These are phyloP conservation scores for Hanleya hanleyi DNA, from an alignment of 2,888 invertebrate species.

Conservation along the genomic window DNA sequence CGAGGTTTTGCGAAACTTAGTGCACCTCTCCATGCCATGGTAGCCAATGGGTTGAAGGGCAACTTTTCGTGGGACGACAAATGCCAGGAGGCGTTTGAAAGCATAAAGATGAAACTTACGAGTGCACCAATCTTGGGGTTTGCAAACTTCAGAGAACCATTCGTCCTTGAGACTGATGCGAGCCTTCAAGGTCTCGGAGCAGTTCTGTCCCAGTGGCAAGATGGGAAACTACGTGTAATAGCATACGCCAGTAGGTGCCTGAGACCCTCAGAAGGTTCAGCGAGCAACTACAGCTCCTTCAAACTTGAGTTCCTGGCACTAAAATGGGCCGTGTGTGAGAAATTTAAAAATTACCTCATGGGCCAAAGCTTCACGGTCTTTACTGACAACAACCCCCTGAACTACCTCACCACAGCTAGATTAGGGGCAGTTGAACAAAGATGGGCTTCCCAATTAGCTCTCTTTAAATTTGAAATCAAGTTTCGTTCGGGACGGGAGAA, in stretches of 20 bases:
- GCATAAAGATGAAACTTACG: constrained; percentile 24
- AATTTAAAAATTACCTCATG: constrained; percentile 30
- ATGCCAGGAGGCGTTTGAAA: constrained; percentile 30
- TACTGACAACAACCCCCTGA: constrained; percentile 29
- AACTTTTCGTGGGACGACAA: constrained; percentile 19
- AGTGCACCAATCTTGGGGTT: too few relatives aligned
- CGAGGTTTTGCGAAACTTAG: constrained; percentile 22
- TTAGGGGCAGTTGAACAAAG: constrained; percentile 31
- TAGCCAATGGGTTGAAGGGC: constrained; percentile 13
- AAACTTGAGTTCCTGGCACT: constrained; percentile 37
- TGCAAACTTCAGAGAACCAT: too few relatives aligned
- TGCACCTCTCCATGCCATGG: constrained; percentile 20
- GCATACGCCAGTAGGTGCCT: too few relatives aligned
- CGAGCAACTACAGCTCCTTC: constrained; percentile 30
- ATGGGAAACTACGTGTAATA: too few relatives aligned
- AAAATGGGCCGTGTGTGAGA: constrained; percentile 38
- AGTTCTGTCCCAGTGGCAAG: too few relatives aligned
- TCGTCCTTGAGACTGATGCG: too few relatives aligned
- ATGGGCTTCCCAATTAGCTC: constrained; percentile 27
- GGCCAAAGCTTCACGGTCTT: constrained; percentile 22
- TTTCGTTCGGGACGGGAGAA: constrained; percentile 24
- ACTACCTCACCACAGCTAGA: constrained; percentile 18
- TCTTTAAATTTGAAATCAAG: constrained; percentile 23
- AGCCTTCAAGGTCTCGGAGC: too few relatives aligned
- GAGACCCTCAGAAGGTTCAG: constrained; percentile 20